phyloP scores from a whole-genome alignment of 2,113 vertebrate genomes.

The Mus spicilegus region DNA sequence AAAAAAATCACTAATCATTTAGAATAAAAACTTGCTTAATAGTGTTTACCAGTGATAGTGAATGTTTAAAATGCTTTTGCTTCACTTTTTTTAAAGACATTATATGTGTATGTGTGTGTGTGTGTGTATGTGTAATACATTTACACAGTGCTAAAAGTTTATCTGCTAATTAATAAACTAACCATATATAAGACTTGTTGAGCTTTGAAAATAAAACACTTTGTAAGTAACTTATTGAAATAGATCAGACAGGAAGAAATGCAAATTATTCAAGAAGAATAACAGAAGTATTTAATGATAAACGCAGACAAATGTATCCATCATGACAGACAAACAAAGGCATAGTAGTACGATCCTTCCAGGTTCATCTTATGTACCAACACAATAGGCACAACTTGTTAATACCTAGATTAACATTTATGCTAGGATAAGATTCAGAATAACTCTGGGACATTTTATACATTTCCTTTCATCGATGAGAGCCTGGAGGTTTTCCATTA shows the following conservation, averaged over 20 bases:
- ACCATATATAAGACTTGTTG: not conserved
- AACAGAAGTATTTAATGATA: not conserved
- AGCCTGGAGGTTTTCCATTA: not conserved
- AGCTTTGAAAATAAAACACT: not conserved
- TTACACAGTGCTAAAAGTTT: not conserved
- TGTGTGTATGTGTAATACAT: not conserved
- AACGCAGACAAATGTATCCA: not conserved
- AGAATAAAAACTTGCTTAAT: not conserved
- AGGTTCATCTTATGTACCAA: not conserved
- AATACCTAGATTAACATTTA: not conserved
- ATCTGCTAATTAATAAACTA: not conserved
- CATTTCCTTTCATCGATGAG: not conserved
- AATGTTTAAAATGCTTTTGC: not conserved
- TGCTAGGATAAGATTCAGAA: not conserved
- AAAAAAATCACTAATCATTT: not conserved
- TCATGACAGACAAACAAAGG: not conserved
- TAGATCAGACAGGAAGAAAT: not conserved
- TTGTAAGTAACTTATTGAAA: not conserved
- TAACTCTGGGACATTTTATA: not conserved
- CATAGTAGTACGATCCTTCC: not conserved
- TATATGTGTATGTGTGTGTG: not conserved
- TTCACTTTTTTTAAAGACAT: not conserved
- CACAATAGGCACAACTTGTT: not conserved
- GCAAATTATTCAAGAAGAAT: not conserved
- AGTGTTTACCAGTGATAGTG: not conserved